phyloP scores from a whole-genome alignment of 2,797 vertebrate genomes.

The Merluccius polli region DNA sequence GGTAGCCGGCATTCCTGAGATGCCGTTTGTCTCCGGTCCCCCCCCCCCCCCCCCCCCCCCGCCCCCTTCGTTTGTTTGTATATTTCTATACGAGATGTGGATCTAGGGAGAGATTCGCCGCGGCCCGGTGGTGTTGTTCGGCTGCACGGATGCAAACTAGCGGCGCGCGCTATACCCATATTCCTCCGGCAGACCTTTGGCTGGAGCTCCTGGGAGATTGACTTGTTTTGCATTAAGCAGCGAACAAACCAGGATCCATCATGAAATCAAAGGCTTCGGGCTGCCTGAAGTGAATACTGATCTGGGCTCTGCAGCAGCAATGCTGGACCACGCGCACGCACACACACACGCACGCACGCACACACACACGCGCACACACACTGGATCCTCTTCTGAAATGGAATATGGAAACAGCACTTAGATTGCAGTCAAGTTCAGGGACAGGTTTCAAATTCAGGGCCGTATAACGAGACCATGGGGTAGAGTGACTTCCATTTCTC shows the following conservation, averaged over 20 bases:
- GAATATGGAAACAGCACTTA: conserved; percentile 48
- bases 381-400: conserved; percentile 49
- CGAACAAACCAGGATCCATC: conserved; percentile 67
- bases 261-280: conserved; percentile 70
- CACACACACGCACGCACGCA: conserved; percentile 54
- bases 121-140: neutral
- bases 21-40: too few relatives aligned
- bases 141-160: conserved; percentile 15
- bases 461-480: neutral
- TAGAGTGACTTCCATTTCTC: neutral
- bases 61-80: conserved; percentile 14
- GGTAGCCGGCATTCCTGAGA: conserved; percentile 55
- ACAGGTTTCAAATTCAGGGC: conserved; percentile 6
- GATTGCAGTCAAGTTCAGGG: conserved; percentile 38
- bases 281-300: conserved; percentile 70
- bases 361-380: conserved; percentile 39
- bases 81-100: conserved; percentile 8
- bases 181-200: conserved; percentile 55
- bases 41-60: too few relatives aligned
- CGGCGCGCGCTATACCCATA: conserved; percentile 35
- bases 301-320: conserved; percentile 57
- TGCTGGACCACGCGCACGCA: conserved; percentile 59
- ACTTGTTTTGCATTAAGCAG: conserved; percentile 64
- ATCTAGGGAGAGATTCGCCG: conserved; percentile 39
- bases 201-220: conserved; percentile 55